phyloP scores from a whole-genome alignment of 2,888 invertebrate genomes.

The Dorcus parallelipipedus region DNA sequence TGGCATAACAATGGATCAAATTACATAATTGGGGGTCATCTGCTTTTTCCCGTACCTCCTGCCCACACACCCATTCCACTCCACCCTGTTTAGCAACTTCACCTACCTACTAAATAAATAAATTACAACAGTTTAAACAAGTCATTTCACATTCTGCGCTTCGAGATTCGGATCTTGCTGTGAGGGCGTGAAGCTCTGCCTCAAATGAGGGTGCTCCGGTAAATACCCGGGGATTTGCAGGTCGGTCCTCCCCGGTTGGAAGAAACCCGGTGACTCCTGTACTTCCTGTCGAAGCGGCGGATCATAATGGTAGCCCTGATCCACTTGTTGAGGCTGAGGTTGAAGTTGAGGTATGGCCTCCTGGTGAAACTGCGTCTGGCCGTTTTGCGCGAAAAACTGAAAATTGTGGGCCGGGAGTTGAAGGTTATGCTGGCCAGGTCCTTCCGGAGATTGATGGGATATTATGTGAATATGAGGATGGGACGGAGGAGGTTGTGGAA shows the following conservation, averaged over 20 bases:
- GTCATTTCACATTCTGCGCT: not conserved
- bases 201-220: conserved; percentile 17
- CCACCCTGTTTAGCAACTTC: no score
- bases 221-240: conserved; percentile 18
- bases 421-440: not conserved
- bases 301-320: not conserved
- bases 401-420: not conserved
- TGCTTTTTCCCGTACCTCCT: no score
- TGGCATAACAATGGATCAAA: no score
- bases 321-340: not conserved
- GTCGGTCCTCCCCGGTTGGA: conserved; percentile 16
- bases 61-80: no score
- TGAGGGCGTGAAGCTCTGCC: not conserved
- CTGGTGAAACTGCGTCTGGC: not conserved
- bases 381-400: not conserved
- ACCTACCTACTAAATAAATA: no score
- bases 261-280: conserved; percentile 8
- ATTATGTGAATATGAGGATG: not conserved
- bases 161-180: not conserved
- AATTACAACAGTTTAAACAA: no score
- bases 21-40: no score
- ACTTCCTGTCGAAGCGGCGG: conserved; percentile 1
- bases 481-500: not conserved
- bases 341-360: not conserved
- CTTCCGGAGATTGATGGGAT: not conserved